A percentile compares a stretch with the other conserved stretches of the same genome.
Conservation (phyloP, 2,113 vertebrate genomes). For the Syngnathoides biaculeatus region DNA sequence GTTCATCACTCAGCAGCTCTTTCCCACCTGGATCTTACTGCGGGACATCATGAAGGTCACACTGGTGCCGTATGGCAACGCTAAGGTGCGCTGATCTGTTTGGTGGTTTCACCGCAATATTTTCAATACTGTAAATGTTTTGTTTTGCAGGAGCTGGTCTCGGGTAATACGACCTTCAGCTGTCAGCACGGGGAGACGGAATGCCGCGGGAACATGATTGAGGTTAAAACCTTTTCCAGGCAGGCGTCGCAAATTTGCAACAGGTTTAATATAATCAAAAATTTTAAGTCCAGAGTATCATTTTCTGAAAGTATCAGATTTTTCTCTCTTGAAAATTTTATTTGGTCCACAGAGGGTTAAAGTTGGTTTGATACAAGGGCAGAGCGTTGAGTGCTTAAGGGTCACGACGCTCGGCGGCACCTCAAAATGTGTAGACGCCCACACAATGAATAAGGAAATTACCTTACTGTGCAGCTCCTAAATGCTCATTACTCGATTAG, state of each 20-base stretch:
- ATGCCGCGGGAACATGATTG: slow-evolving; percentile 80
- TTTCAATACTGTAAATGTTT: neutral
- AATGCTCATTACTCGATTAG: too few relatives aligned
- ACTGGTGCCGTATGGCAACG: slow-evolving; percentile 86
- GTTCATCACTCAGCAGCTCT: slow-evolving; percentile 79
- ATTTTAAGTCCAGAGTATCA: too few relatives aligned
- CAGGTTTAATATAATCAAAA: too few relatives aligned
- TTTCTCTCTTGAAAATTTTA: too few relatives aligned
- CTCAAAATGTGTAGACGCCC: too few relatives aligned
- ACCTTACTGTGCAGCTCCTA: too few relatives aligned
- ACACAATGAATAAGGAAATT: too few relatives aligned
- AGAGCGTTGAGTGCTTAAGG: neutral
- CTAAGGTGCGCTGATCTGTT: slow-evolving; percentile 67
- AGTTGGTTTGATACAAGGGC: neutral
- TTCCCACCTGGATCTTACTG: slow-evolving; percentile 83
- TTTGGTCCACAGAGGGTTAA: too few relatives aligned
- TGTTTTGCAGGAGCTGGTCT: slow-evolving; percentile 64
- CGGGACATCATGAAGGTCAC: slow-evolving; percentile 74
- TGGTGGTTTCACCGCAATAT: neutral
- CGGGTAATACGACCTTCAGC: slow-evolving; percentile 66
- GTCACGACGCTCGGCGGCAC: too few relatives aligned
- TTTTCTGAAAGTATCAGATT: too few relatives aligned
- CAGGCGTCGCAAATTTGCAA: too few relatives aligned
- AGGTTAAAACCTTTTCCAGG: too few relatives aligned
- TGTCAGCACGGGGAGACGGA: slow-evolving; percentile 84